Evolutionary conservation across 2,113 vertebrate species (phyloP).

Genomic region (Corydoras sp.): DNA sequence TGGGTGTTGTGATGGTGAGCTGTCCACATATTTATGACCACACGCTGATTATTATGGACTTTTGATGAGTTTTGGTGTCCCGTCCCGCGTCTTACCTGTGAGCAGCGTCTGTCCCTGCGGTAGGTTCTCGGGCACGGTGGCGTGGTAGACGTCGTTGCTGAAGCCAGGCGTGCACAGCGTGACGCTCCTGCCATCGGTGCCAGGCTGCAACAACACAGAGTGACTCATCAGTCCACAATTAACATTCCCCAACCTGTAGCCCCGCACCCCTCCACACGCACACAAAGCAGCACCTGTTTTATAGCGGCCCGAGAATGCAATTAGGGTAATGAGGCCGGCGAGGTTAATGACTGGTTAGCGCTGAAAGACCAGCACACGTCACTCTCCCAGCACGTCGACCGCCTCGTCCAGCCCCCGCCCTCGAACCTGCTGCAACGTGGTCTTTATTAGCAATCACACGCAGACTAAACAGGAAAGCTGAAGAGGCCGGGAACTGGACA

Average conservation of each 20-base stretch:
- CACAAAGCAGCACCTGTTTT: conserved; percentile 33
- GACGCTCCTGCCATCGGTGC: conserved; percentile 77
- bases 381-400: not conserved
- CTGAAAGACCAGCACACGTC: conserved; percentile 13
- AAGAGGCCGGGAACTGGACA: too few species aligned
- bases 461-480: not conserved
- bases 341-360: conserved; percentile 24
- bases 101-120: conserved; percentile 84
- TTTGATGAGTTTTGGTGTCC: too few species aligned
- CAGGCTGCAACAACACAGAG: conserved; percentile 72
- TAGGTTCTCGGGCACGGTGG: conserved; percentile 72
- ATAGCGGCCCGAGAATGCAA: conserved; percentile 34
- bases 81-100: conserved; percentile 64
- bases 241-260: conserved; percentile 31
- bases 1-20: too few species aligned
- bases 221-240: conserved; percentile 61
- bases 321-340: conserved; percentile 35
- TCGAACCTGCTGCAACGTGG: not conserved
- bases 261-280: conserved; percentile 19
- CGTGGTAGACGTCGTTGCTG: conserved; percentile 86
- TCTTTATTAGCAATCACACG: not conserved
- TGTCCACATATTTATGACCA: too few species aligned
- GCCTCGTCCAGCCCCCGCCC: not conserved
- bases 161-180: conserved; percentile 87
- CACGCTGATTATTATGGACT: too few species aligned